These are phyloP conservation scores for Caenorhabditis sp. DNA, from an alignment of 2,888 invertebrate genomes.

Conservation along the genomic window DNA sequence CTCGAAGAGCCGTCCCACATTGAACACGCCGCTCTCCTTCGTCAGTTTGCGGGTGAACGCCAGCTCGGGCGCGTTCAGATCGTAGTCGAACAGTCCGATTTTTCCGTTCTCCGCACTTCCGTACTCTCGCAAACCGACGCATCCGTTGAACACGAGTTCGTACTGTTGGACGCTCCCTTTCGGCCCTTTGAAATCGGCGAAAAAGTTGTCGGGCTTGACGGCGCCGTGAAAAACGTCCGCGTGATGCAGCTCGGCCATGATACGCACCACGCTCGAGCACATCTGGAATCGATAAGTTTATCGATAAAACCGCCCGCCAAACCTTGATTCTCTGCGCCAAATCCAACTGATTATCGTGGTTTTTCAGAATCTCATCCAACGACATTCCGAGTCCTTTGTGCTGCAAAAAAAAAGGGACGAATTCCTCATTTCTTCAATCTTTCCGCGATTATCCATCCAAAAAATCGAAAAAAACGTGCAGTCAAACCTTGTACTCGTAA, in stretches of 20 bases:
- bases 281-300: constrained; percentile 9
- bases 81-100: constrained; percentile 35
- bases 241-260: constrained; percentile 43
- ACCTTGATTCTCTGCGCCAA: constrained; percentile 42
- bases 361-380: constrained; percentile 19
- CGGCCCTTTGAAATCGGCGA: constrained; percentile 3
- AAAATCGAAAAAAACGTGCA: neutral
- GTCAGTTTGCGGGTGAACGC: constrained; percentile 49
- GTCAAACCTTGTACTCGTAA: no score
- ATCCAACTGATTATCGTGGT: constrained; percentile 19
- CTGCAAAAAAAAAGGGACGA: neutral
- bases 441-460: neutral
- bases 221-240: constrained; percentile 44
- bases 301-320: neutral
- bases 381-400: constrained; percentile 19
- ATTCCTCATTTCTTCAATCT: no score
- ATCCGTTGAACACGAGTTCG: constrained; percentile 33
- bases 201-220: constrained; percentile 31
- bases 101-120: constrained; percentile 11
- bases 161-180: neutral
- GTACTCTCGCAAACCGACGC: constrained; percentile 6
- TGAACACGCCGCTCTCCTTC: constrained; percentile 42
- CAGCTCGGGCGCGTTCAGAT: constrained; percentile 45
- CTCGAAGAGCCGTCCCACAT: constrained; percentile 47
- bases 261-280: constrained; percentile 39